Evolutionary conservation across 2,888 invertebrate species (phyloP).

Genomic region (Alloplasta piceator): DNA sequence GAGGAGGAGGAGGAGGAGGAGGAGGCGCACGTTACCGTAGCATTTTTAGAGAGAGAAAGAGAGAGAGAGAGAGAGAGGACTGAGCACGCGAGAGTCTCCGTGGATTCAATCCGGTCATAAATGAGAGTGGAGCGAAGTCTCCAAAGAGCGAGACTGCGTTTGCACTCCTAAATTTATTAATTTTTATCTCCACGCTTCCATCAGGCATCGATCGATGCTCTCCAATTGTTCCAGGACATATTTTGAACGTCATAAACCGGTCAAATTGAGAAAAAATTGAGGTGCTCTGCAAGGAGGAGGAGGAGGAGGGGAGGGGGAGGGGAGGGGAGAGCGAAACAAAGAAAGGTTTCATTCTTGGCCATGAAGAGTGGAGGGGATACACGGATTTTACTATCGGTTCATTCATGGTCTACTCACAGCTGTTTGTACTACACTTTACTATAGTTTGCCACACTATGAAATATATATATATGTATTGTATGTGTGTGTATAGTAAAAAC

Average conservation of each 20-base stretch:
- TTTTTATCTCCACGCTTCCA: neutral
- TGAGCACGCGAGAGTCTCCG: slow-evolving; percentile 1
- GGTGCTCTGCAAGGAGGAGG: neutral
- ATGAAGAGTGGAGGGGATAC: neutral
- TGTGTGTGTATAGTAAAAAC: too few relatives aligned
- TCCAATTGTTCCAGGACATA: too few relatives aligned
- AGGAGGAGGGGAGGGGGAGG: neutral
- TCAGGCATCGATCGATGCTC: neutral
- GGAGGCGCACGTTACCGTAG: slow-evolving; percentile 48
- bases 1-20: slow-evolving; percentile 31
- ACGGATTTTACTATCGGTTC: slow-evolving; percentile 55
- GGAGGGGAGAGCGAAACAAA: neutral
- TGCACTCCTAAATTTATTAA: neutral
- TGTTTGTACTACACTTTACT: slow-evolving; percentile 56
- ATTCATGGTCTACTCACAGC: slow-evolving; percentile 59
- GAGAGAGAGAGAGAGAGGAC: slow-evolving; percentile 50
- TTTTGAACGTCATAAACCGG: too few relatives aligned
- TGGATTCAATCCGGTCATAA: neutral
- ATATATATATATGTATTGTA: too few relatives aligned
- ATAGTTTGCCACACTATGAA: slow-evolving; percentile 21
- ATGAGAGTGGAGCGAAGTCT: neutral
- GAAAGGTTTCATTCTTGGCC: slow-evolving; percentile 31
- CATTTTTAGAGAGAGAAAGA: slow-evolving; percentile 45
- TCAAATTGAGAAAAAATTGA: neutral
- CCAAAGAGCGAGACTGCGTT: neutral